Conservation (phyloP, 2,888 invertebrate species). For the Polyommatus iphigenia region DNA sequence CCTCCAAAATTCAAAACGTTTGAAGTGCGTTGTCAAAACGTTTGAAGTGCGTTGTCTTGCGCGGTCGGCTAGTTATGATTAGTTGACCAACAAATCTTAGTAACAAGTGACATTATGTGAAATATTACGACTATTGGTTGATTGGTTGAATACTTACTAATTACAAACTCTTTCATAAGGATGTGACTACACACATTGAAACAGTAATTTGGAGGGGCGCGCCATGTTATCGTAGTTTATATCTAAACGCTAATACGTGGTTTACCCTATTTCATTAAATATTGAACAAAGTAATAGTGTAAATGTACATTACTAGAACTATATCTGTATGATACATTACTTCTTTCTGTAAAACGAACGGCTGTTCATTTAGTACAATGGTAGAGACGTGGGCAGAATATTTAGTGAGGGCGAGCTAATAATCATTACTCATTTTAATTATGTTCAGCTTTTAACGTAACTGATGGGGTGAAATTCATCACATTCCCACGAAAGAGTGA, state of each 20-base stretch:
- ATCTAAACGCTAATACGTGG: not conserved
- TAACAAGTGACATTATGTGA: too few species aligned
- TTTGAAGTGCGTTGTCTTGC: too few species aligned
- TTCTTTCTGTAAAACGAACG: slow-evolving; percentile 40
- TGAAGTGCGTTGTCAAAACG: too few species aligned
- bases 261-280: not conserved
- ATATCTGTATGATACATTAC: slow-evolving; percentile 40
- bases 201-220: too few species aligned
- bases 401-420: slow-evolving; percentile 45
- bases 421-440: slow-evolving; percentile 61
- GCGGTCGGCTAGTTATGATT: too few species aligned
- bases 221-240: too few species aligned
- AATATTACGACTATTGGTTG: too few species aligned
- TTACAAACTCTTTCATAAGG: too few species aligned
- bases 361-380: slow-evolving; percentile 37
- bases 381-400: slow-evolving; percentile 33
- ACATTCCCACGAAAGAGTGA: slow-evolving; percentile 34
- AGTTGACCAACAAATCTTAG: too few species aligned
- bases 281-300: not conserved
- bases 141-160: too few species aligned
- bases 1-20: too few species aligned
- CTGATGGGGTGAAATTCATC: slow-evolving; percentile 32
- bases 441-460: slow-evolving; percentile 38
- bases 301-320: not conserved
- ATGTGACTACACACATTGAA: too few species aligned